Conservation (phyloP, 2,888 invertebrate genomes). For the Taphrorychus bicolor region DNA sequence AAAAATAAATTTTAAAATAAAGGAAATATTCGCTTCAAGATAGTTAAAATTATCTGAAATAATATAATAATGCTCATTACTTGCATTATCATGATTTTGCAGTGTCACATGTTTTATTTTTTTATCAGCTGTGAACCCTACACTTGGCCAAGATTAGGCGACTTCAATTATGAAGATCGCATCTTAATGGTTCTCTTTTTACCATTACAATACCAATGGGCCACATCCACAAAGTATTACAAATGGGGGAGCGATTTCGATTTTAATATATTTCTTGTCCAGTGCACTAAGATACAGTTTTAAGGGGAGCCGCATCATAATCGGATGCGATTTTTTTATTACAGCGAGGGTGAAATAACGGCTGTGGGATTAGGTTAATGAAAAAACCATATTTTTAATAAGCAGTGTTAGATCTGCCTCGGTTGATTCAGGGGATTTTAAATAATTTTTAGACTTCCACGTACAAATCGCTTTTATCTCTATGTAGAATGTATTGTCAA, state of each 20-base stretch:
- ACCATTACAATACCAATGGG: slow-evolving; percentile 13
- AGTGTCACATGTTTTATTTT: no score
- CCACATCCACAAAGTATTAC: not conserved
- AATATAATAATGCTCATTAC: no score
- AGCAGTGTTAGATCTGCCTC: not conserved
- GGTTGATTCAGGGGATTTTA: not conserved
- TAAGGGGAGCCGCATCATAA: slow-evolving; percentile 19
- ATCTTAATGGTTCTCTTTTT: slow-evolving; percentile 23
- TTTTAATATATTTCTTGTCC: slow-evolving; percentile 30
- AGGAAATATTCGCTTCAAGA: no score
- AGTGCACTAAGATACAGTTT: slow-evolving; percentile 23
- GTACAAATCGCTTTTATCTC: no score
- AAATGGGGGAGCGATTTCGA: slow-evolving; percentile 15
- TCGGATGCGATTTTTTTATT: slow-evolving; percentile 13
- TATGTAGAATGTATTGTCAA: no score
- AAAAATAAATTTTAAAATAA: no score
- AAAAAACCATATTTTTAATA: slow-evolving; percentile 7
- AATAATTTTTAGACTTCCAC: no score
- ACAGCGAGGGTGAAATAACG: not conserved
- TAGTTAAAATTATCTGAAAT: no score
- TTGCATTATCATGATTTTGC: no score
- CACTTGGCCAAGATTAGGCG: no score
- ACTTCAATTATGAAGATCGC: no score
- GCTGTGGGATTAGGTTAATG: slow-evolving; percentile 1
- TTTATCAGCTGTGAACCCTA: no score